Evolutionary conservation across 2,797 vertebrate genomes (phyloP).

Genomic region (Pangasius larnaudii): DNA sequence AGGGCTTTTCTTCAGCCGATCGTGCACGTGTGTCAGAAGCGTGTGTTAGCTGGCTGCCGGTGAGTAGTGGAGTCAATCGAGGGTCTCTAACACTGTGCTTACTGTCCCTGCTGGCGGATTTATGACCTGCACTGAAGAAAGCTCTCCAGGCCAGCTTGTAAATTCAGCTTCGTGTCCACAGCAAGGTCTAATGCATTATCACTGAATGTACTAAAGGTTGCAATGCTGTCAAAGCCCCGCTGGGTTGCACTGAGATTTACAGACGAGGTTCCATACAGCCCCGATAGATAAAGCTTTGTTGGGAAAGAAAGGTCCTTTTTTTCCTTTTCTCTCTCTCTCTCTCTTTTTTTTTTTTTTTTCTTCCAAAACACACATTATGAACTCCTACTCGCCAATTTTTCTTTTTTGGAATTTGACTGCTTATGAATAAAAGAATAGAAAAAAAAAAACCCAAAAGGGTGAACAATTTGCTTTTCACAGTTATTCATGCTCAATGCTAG

Average conservation of each 20-base stretch:
- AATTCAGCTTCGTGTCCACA: constrained; percentile 44
- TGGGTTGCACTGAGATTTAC: constrained; percentile 50
- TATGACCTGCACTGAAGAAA: constrained; percentile 41
- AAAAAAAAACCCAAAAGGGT: constrained; percentile 28
- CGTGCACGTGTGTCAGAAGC: constrained; percentile 1
- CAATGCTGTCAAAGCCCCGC: constrained; percentile 50
- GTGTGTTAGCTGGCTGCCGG: background rate
- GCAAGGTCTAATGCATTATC: constrained; percentile 56
- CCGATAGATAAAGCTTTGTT: background rate
- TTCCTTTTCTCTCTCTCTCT: background rate
- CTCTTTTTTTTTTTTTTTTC: background rate
- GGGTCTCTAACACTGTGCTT: constrained; percentile 40
- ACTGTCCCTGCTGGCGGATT: constrained; percentile 41
- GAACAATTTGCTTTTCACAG: constrained; percentile 67
- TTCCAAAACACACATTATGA: constrained; percentile 26
- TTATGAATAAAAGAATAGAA: constrained; percentile 59
- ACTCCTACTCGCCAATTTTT: constrained; percentile 25
- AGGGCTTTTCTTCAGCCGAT: background rate
- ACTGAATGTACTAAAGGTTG: constrained; percentile 55
- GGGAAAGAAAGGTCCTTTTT: background rate
- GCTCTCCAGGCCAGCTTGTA: constrained; percentile 41
- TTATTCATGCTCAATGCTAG: constrained; percentile 62
- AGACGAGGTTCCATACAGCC: background rate
- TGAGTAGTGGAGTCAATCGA: constrained; percentile 23
- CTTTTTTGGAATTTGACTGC: constrained; percentile 51